These are phyloP conservation scores for Elachura formosa DNA, from an alignment of 2,113 vertebrate genomes.

Conservation along the genomic window DNA sequence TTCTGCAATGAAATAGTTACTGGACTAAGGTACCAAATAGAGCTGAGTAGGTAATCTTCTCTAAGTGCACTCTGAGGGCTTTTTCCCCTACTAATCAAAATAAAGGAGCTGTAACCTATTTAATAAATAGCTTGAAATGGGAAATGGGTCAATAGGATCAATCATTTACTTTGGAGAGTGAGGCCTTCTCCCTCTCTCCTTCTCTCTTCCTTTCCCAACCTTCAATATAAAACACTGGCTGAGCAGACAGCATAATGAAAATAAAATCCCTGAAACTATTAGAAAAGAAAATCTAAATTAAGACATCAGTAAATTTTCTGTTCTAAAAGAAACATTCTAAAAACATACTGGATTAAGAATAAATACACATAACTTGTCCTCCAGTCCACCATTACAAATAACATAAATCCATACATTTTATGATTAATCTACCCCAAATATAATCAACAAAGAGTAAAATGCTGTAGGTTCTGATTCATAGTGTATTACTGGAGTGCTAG, in stretches of 20 bases:
- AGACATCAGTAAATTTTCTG: background rate
- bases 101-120: conserved; percentile 51
- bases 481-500: background rate
- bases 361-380: background rate
- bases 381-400: conserved; percentile 12
- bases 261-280: conserved; percentile 35
- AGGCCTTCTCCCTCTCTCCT: background rate
- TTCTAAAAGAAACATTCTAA: conserved; percentile 48
- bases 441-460: background rate
- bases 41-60: conserved; percentile 51
- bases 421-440: background rate
- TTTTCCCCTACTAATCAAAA: conserved; percentile 40
- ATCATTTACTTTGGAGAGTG: conserved; percentile 28
- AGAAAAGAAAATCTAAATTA: conserved; percentile 53
- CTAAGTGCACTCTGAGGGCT: conserved; percentile 33
- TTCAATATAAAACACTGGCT: conserved; percentile 43
- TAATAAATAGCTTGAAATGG: conserved; percentile 48
- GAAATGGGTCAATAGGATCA: conserved; percentile 51
- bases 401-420: background rate
- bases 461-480: background rate
- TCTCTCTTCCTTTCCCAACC: background rate
- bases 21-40: background rate
- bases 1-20: background rate
- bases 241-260: conserved; percentile 59
- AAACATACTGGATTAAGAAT: conserved; percentile 9